Base-by-base conservation (phyloP, 92 coral and sea anemone genomes). In the Zoanthus sansibaricus region DNA sequence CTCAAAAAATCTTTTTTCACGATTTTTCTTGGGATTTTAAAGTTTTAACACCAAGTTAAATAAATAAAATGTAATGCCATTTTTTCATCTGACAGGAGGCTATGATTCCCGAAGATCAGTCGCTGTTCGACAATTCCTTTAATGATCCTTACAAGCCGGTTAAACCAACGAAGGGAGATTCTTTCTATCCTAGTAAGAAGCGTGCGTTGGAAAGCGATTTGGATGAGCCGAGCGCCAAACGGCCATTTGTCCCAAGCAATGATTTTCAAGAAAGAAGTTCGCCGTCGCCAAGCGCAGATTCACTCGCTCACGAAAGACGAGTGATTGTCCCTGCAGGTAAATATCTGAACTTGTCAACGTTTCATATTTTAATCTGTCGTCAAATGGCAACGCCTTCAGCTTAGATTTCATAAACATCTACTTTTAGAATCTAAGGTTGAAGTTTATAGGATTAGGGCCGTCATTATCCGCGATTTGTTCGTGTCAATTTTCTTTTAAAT, bases 241-340 rank as follows among this genome's bases (percentile, higher is more conserved):
- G 99, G 59, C 93, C 98, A 0, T 97, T 88, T 61, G 99, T 96
- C 6, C 97, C 99, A 16, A 93, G 62, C 83, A 94, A 95, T 87
- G 99, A 97, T 75, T 97, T 93, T 83, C 93, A 93, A 79, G 99
- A 97, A 42, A 86, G 99, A 91, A 91, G 83, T 67, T 87, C 98
- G 33, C 98, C 98, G 15, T 95, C 98, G 33, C 99, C 99, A 55
- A 95, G 94, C 61, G 69, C 69, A 45, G 71, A 93, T 75, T 91
- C 92, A 68, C 94, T 95, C 5, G 97, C 98, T 55, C 98, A 95
- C 78, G 99, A 97, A 84, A 93, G 95, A 1, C 92, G 99, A 58
- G 99, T 97, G 49, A 97, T 97, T 77, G 99, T 97, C 46, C 99
- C 99, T 72, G 99, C 99, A 79, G 99, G 99, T 97, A 89, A 86